These are phyloP conservation scores for Neodiprion pinetum DNA, from an alignment of 1,140 invertebrate genomes.

Conservation along the genomic window DNA sequence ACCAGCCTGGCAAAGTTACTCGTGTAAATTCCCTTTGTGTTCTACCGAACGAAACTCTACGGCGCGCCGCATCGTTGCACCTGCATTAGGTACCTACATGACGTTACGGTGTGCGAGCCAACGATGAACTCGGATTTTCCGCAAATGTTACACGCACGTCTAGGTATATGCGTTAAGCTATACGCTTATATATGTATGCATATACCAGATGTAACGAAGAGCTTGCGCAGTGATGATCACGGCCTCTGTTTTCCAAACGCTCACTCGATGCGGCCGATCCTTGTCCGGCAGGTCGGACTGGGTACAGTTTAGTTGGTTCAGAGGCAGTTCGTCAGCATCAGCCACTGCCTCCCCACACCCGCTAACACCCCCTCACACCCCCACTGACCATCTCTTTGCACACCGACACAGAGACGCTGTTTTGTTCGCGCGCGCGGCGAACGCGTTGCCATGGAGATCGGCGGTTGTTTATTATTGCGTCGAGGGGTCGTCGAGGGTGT, in stretches of 20 bases:
- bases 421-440: constrained; percentile 58
- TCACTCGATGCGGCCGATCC: background rate
- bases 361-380: background rate
- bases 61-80: too few species aligned
- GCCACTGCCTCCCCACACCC: background rate
- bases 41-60: too few species aligned
- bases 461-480: constrained; percentile 63
- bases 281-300: background rate
- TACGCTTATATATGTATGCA: background rate
- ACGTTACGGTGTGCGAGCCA: too few species aligned
- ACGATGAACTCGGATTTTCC: too few species aligned
- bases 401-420: constrained; percentile 37
- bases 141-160: too few species aligned
- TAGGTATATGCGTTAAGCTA: too few species aligned
- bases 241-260: background rate
- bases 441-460: constrained; percentile 59
- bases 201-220: background rate
- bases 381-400: constrained; percentile 1
- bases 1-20: too few species aligned
- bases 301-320: constrained; percentile 27
- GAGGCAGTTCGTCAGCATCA: constrained; percentile 48
- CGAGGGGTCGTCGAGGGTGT: constrained; percentile 41
- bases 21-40: too few species aligned
- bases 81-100: too few species aligned
- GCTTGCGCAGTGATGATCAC: background rate